phyloP scores from a whole-genome alignment of 2,113 vertebrate species.

The Galemys pyrenaicus region DNA sequence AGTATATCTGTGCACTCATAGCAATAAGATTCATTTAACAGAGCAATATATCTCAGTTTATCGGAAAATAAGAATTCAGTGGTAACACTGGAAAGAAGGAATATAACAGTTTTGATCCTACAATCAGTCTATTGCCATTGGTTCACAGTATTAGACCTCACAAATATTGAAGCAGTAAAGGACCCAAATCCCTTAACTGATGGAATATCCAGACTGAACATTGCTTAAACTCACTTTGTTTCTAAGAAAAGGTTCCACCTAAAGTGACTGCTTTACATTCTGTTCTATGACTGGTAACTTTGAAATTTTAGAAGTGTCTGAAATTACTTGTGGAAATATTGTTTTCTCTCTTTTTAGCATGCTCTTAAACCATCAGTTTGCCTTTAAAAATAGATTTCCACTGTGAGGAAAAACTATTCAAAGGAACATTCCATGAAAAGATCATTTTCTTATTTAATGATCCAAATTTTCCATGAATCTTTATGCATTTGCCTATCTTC shows the following conservation, averaged over 20 bases:
- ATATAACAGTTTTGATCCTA: background rate
- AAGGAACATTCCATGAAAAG: background rate
- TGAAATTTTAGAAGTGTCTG: background rate
- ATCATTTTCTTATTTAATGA: background rate
- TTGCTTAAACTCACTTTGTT: background rate
- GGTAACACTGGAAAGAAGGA: background rate
- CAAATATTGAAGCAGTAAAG: background rate
- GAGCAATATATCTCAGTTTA: background rate
- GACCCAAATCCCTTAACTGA: background rate
- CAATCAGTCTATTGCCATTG: background rate
- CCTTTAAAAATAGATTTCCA: slow-evolving; percentile 15
- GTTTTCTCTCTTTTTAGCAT: background rate
- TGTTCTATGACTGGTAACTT: background rate
- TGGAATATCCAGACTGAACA: background rate
- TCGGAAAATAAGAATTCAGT: background rate
- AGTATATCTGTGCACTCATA: background rate
- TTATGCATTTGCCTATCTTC: background rate
- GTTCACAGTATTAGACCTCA: background rate
- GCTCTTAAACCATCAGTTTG: background rate
- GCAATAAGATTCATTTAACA: background rate
- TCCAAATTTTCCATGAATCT: background rate
- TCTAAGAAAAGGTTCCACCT: background rate
- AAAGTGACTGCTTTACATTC: background rate
- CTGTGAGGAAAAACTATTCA: background rate
- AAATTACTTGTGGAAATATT: background rate